Base-by-base conservation (phyloP, 2,797 vertebrate species). In the Sebastes steindachneri region DNA sequence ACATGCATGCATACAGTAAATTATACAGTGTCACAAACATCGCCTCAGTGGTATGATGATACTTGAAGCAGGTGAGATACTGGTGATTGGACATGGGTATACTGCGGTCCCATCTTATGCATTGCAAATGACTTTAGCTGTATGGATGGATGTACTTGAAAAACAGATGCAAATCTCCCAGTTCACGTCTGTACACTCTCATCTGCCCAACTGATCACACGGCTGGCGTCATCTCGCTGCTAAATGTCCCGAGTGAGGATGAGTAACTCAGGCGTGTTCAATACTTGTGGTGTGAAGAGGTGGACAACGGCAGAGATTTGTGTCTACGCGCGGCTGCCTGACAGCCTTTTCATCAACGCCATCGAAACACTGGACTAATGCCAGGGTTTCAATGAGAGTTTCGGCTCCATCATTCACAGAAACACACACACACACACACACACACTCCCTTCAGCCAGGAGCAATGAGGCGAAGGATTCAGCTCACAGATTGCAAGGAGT, bases 91-190 rank as follows among this genome's bases (percentile, higher is more conserved):
- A 72, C 59, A 21, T 75, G 73, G 74, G 77, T 45, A 76, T 85
- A 80, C 69, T 26, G 9, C 0, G 17, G 79, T 55, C 87, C 75
- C 88, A 87, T 82, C 55, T 66, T 66, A 91, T 89, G 89, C 87
- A 93, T 94, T 89, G 92, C 12, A 89, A 93, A 90, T 91, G 53
- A 88, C 65, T 77, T 76, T 17, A 41, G 21, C 10, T 72, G 25
- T 58, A 28, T 19, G 66, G 70, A 67, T 48, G 10, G 37, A 63
- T 26, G 58, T 41, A 53, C 48, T 53, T 60, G 63, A 75, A 82
- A 74, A 73, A 62, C 57, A 74, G 53, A 84, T 76, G 37, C 25
- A 70, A 68, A 81, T 75, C 35, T 66, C 6, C 21, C 23, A 19
- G 54, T 66, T 82, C 73, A 75, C 53, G 59, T 72, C 58, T 9